A percentile compares a stretch with the other conserved stretches of the same genome.
Evolutionary conservation across 2,113 vertebrate genomes (phyloP).

Genomic region (Hippocampus guttulatus): DNA sequence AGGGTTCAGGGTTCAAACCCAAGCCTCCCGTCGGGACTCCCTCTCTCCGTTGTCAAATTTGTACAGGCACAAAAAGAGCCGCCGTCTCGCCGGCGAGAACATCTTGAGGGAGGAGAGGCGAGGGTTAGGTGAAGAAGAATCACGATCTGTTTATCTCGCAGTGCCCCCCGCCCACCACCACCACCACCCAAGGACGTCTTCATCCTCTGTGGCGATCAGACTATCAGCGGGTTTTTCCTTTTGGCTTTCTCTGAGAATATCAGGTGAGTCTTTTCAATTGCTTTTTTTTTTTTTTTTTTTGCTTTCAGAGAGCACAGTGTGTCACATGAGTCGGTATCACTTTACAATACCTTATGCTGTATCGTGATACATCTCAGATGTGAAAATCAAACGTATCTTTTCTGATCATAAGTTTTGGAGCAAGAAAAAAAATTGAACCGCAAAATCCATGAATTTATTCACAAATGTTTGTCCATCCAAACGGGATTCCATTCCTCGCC

Average conservation of each 20-base stretch:
- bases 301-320: too few relatives aligned
- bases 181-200: background rate
- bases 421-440: too few relatives aligned
- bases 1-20: slow-evolving; percentile 68
- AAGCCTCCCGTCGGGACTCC: slow-evolving; percentile 57
- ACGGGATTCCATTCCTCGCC: too few relatives aligned
- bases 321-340: too few relatives aligned
- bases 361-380: too few relatives aligned
- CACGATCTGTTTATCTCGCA: slow-evolving; percentile 27
- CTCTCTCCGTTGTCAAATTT: slow-evolving; percentile 72
- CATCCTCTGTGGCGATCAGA: background rate
- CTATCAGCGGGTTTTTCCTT: background rate
- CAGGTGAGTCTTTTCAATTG: background rate
- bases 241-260: background rate
- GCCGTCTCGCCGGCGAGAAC: slow-evolving; percentile 54
- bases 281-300: too few relatives aligned
- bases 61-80: slow-evolving; percentile 67
- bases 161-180: background rate
- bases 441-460: too few relatives aligned
- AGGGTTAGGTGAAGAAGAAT: slow-evolving; percentile 39
- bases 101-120: slow-evolving; percentile 44
- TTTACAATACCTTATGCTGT: too few relatives aligned
- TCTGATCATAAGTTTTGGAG: too few relatives aligned
- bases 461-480: too few relatives aligned
- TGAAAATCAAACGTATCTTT: too few relatives aligned